These are phyloP conservation scores for Gymnocheta viridis DNA, from an alignment of 2,888 invertebrate species.

Conservation along the genomic window DNA sequence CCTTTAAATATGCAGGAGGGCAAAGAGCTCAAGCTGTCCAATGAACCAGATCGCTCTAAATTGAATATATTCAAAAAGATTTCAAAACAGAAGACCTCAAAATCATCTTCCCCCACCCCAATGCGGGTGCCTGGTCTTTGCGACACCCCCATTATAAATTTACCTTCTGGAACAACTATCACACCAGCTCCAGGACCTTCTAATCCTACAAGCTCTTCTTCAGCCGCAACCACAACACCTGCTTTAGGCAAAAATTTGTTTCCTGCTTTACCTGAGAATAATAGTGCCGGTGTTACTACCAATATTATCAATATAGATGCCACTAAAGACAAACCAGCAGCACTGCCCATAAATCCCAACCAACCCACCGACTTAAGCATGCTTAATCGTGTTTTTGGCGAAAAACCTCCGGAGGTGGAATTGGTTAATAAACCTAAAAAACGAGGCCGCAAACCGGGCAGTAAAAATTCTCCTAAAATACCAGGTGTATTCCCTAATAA, in stretches of 20 bases:
- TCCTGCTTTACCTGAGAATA: constrained; percentile 37
- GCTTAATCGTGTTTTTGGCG: constrained; percentile 65
- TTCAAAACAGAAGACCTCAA: constrained; percentile 82
- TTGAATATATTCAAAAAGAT: constrained; percentile 94
- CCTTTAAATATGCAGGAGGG: constrained; percentile 17
- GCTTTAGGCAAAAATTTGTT: constrained; percentile 44
- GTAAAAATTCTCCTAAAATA: constrained; percentile 75
- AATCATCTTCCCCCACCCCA: constrained; percentile 67
- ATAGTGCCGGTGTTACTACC: not conserved
- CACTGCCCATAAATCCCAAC: not conserved
- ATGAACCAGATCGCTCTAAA: constrained; percentile 92
- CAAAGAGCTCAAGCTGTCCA: constrained; percentile 84
- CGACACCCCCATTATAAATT: constrained; percentile 75
- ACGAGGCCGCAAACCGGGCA: constrained; percentile 79
- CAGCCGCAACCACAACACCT: not conserved
- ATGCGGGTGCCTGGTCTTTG: constrained; percentile 41
- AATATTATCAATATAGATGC: constrained; percentile 61
- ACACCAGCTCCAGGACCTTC: constrained; percentile 75
- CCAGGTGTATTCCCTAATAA: constrained; percentile 29
- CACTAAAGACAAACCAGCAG: constrained; percentile 49
- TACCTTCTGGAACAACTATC: constrained; percentile 81
- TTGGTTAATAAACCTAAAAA: constrained; percentile 76
- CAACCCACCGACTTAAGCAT: constrained; percentile 56
- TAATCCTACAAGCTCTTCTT: not conserved
- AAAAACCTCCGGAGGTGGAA: constrained; percentile 48